These are phyloP conservation scores for Aporrectodea caliginosa DNA, from an alignment of 1,140 invertebrate genomes.

Conservation along the genomic window DNA sequence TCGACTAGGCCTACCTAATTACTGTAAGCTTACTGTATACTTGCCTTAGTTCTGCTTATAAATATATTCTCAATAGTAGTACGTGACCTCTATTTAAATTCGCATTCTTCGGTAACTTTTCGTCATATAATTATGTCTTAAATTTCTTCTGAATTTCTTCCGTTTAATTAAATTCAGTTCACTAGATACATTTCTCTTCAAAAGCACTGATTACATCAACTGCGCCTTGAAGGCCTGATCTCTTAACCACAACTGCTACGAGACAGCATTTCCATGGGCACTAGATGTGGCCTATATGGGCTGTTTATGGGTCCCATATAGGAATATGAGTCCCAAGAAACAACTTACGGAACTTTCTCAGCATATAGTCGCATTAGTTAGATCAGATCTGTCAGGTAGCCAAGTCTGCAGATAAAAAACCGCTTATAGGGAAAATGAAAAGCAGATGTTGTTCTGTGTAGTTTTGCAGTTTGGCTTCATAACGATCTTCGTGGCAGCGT, in stretches of 20 bases:
- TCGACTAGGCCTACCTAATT: not conserved
- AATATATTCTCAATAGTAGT: not conserved
- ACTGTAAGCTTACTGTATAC: not conserved
- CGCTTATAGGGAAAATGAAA: too few species aligned
- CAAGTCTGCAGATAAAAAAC: too few species aligned
- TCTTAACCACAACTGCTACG: too few species aligned
- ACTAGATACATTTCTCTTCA: too few species aligned
- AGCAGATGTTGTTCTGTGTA: conserved; percentile 32
- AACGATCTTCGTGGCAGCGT: conserved; percentile 81
- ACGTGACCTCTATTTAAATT: not conserved
- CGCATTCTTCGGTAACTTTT: not conserved
- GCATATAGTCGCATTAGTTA: not conserved
- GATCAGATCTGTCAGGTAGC: too few species aligned
- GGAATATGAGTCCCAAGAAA: not conserved
- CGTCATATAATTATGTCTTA: too few species aligned
- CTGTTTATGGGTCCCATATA: not conserved
- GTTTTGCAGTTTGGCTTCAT: conserved; percentile 78
- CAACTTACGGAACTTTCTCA: not conserved
- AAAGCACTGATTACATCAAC: too few species aligned
- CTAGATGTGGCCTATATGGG: not conserved
- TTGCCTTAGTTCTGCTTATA: too few species aligned
- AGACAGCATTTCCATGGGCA: not conserved
- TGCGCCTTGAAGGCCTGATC: too few species aligned
- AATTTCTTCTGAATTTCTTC: too few species aligned
- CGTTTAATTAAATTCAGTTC: too few species aligned